Base-by-base conservation (phyloP, 2,888 invertebrate species). In the Epistrophella euchroma region DNA sequence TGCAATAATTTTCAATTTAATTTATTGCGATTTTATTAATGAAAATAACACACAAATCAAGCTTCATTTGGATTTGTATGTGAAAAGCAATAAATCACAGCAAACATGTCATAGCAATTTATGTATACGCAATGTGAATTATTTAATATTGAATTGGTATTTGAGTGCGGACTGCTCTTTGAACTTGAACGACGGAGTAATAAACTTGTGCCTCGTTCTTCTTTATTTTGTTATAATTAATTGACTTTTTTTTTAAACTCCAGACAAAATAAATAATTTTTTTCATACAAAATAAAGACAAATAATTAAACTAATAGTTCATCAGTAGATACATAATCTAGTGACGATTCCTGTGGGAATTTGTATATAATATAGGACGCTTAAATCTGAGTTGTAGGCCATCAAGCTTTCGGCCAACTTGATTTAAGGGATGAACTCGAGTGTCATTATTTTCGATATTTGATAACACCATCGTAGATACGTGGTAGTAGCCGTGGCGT, bases 11-110 rank as follows among this genome's bases (percentile, higher is more conserved):
- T 22, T 72, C 66, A 76, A 77, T 82, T 52, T 58, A 77, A 82
- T 72, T 82, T 43, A 76, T 72, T 76, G 71, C 76, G 19, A 60
- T 76, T 82, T 82, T 72, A 82, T 82, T 76, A 72, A 45, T n/a
- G 47, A 40, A 71, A 45, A 56, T 11, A 4, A 40, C 11, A 32
- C 55, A 62, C 22, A 19, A 47, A 47, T n/a, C 55, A 55, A 25
- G 22, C 50, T 60, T 55, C 71, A 52, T 60, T 76, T 66, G 40
- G 19, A 22, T 50, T 37, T 47, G 9, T 19, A 5, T 52, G 68
- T 19, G 35, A 17, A 32, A 66, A 32, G 72, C 43, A 6, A 82
- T 76, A 82, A 81, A 15, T 82, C 82, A 72, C 22, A 11, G 58
- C 35, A 58, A 66, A 76, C 28, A 50, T 71, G 47, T 40, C 70